Base-by-base conservation (phyloP, 2,113 vertebrate genomes). In the Acinonyx jubatus region DNA sequence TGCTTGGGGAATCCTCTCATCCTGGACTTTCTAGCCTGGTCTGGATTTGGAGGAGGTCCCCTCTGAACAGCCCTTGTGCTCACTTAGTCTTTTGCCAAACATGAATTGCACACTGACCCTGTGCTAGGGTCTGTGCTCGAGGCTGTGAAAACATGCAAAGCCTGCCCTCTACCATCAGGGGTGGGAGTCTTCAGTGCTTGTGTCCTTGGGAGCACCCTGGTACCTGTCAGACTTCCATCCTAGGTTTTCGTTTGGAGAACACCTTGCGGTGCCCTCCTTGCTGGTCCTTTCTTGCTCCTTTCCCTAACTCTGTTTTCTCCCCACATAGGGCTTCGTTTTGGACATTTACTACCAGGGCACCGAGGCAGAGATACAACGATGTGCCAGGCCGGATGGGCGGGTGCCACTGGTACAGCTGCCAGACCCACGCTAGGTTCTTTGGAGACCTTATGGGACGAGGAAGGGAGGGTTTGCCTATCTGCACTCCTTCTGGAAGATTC, bases 261-360 rank as follows among this genome's bases (percentile, higher is more conserved):
- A 1, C 13, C 52, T 41, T 45, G n/a, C 55, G 2, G 6, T 65
- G 18, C 31, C 81, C 12, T 16, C 63, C 27, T 50, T 65, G 63
- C 10, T 33, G 16, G 29, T 45, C 4, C 38, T 41, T 31, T 45
- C 48, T 45, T 82, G 63, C 23, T 48, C 41, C 31, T 33, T 84
- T 50, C 21, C 23, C n/a, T 89, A 15, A 92, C n/a, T 89, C 78
- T 93, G n/a, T 81, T 36, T 10, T 3, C 41, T 31, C 27, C 73
- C 86, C 7, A 0, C n/a, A 99, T 29, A 99, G 99, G 99, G 98
- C 33, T 68, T 98, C 8, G 99, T 99, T 87, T 76, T 10, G 3
- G 98, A 99, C 98, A 99, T 99, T 97, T 96, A 99, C 97, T 99
- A 99, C 97, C 99, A 92, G 92, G 99, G 99, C 83, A 98, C 99